Evolutionary conservation across 2,888 invertebrate genomes (phyloP).

Genomic region (Linnaemya tessellans): DNA sequence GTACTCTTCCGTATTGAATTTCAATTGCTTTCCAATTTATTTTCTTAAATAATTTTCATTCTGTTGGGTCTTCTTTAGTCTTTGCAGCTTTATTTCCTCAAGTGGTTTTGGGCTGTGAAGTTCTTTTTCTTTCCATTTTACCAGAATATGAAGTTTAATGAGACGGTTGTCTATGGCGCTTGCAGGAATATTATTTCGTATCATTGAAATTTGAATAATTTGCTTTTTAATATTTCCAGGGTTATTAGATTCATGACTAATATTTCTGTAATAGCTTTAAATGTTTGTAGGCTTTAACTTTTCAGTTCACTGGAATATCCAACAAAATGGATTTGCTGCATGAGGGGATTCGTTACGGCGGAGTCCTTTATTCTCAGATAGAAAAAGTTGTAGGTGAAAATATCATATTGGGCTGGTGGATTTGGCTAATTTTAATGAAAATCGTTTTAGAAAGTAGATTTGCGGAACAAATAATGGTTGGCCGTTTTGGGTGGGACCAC

Average conservation of each 20-base stretch:
- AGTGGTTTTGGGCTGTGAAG: background rate
- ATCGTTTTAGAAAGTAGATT: too few relatives aligned
- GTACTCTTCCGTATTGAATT: constrained; percentile 50
- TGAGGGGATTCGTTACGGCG: too few relatives aligned
- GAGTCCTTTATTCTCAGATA: too few relatives aligned
- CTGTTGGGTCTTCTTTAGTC: background rate
- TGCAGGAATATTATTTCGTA: background rate
- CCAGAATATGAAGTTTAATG: constrained; percentile 2
- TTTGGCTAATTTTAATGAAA: too few relatives aligned
- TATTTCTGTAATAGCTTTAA: background rate
- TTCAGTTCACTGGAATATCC: too few relatives aligned
- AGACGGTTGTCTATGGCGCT: constrained; percentile 1
- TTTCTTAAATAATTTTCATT: background rate
- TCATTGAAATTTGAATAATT: constrained; percentile 13
- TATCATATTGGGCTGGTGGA: too few relatives aligned
- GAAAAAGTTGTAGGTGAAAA: too few relatives aligned
- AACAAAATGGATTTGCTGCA: too few relatives aligned
- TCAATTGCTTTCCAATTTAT: constrained; percentile 46
- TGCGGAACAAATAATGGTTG: too few relatives aligned
- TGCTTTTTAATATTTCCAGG: background rate
- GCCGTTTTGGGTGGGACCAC: too few relatives aligned
- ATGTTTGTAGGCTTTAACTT: too few relatives aligned
- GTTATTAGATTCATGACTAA: background rate
- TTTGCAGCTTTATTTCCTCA: background rate
- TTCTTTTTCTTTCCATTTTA: background rate